A percentile compares a stretch with the other conserved stretches of the same genome.
These are phyloP conservation scores for Colossoma macropomum DNA, from an alignment of 2,113 vertebrate genomes.

Conservation along the genomic window DNA sequence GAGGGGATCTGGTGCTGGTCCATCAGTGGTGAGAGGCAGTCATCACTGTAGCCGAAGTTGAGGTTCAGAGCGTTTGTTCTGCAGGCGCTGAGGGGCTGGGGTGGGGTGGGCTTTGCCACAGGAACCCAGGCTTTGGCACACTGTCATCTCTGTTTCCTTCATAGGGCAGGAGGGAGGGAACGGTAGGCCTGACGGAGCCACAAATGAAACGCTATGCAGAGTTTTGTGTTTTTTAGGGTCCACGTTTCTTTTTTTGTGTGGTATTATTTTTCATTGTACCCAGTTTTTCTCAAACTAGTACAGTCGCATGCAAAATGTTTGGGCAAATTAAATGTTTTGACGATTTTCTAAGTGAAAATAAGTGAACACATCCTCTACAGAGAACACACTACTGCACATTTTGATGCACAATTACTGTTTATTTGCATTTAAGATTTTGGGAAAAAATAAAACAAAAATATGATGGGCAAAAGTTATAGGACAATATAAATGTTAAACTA, in stretches of 20 bases:
- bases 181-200: constrained; percentile 46
- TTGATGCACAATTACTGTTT: too few species aligned
- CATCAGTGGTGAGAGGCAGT: constrained; percentile 41
- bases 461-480: too few species aligned
- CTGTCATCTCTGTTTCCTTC: constrained; percentile 54
- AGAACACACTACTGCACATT: too few species aligned
- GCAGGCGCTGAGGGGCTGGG: constrained; percentile 39
- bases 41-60: constrained; percentile 26
- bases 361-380: too few species aligned
- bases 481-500: too few species aligned
- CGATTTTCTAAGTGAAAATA: too few species aligned
- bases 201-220: constrained; percentile 37
- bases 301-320: too few species aligned
- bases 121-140: constrained; percentile 57
- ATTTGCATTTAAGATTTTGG: too few species aligned
- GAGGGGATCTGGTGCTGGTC: constrained; percentile 44
- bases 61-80: constrained; percentile 38
- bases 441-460: too few species aligned
- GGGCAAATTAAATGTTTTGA: too few species aligned
- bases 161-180: constrained; percentile 25
- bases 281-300: not conserved
- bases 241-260: not conserved
- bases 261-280: not conserved
- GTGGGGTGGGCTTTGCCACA: constrained; percentile 46
- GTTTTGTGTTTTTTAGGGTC: constrained; percentile 15